Evolutionary conservation across 2,888 invertebrate species (phyloP).

Genomic region (Amphimallon solstitiale): DNA sequence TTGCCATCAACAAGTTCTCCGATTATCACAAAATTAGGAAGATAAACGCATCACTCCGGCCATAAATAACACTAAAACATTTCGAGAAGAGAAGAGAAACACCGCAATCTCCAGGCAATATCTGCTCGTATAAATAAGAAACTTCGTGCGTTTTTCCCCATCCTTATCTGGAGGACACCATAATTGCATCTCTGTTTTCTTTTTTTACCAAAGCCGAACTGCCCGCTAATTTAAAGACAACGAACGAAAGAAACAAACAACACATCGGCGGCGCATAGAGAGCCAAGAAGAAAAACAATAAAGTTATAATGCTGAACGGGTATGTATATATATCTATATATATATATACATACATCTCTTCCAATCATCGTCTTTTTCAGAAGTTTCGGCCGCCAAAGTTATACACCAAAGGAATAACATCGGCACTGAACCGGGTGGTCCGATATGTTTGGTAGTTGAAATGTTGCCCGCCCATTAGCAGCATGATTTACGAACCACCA

Average conservation of each 20-base stretch:
- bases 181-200: conserved; percentile 3
- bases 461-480: conserved; percentile 47
- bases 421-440: conserved; percentile 27
- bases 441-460: conserved; percentile 25
- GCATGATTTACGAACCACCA: conserved; percentile 49
- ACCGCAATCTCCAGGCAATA: neutral
- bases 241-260: conserved; percentile 21
- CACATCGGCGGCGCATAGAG: neutral
- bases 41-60: no score
- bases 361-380: conserved; percentile 20
- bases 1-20: no score
- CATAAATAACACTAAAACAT: neutral
- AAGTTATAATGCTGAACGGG: conserved; percentile 5
- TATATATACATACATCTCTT: neutral
- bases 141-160: no score
- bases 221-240: conserved; percentile 24
- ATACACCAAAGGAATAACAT: no score
- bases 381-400: conserved; percentile 7
- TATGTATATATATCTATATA: no score
- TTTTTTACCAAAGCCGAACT: neutral
- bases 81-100: neutral
- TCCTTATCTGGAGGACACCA: neutral
- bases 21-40: no score
- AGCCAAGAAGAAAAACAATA: conserved; percentile 26
- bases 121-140: no score